Evolutionary conservation across 2,888 invertebrate genomes (phyloP), one percentile per base, ranked within the genome.

Genomic region (Yponomeuta malinellus): DNA sequence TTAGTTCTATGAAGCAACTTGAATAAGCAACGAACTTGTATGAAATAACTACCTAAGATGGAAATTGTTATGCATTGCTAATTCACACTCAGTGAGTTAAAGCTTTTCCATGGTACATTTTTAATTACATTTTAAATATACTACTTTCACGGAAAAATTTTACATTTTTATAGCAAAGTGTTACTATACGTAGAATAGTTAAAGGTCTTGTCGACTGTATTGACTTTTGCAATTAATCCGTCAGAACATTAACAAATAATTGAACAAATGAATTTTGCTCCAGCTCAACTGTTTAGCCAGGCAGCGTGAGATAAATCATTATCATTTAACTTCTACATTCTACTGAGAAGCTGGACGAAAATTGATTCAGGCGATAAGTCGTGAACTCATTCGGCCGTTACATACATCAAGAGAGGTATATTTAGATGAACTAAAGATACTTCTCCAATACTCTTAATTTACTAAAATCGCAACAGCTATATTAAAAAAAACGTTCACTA

Each of bases 311-410:
- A 70, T 81, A 78, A 76, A 81, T 81, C 78, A 80, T 77, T 80
- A 78, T 80, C 81, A 81, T 81, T 83, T 81, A 78, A 76, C 78
- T 59, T 59, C 52, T 59, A 59, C 52, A 59, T 59, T 59, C 52
- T 15, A 12, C 65, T 74, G 72, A 63, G 71, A 75, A 71, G 71
- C 72, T 73, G 70, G 52, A 72, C 71, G 37, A 74, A 75, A 78
- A 78, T 78, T 76, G 76, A 81, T 81, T 78, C 77, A 72, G 59
- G 70, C 67, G 71, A 77, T 15, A 31, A 70, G 52, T 12, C 52
- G 3, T 59, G 52, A 59, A 59, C 52, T 15, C 52, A 15, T 59
- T 59, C 52, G 52, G 52, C 12, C 52, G 12, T 23, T 52, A 12
- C 52, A 52, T 43, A 23, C 23, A 23, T 23, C 23, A 23, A 23